Conservation (phyloP, 2,888 invertebrate genomes). For the Euclidia mi region DNA sequence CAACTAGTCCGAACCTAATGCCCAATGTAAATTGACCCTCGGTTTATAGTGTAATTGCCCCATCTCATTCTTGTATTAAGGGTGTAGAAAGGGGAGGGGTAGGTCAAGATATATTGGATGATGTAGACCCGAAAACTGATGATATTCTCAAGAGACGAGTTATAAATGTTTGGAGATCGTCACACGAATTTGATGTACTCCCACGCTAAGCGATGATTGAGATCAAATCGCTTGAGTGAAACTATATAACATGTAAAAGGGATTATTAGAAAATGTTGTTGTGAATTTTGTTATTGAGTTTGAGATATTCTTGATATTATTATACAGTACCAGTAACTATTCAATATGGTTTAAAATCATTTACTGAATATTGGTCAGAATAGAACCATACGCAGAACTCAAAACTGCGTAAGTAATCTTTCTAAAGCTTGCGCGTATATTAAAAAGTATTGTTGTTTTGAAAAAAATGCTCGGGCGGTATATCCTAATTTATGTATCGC, state of each 20-base stretch:
- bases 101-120: constrained; percentile 55
- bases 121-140: constrained; percentile 58
- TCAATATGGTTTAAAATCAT: too few species aligned
- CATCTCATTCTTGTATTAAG: neutral
- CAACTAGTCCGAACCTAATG: constrained; percentile 35
- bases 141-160: constrained; percentile 75
- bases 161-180: constrained; percentile 76
- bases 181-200: constrained; percentile 73
- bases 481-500: too few species aligned
- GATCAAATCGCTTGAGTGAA: constrained; percentile 32
- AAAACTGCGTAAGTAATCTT: too few species aligned
- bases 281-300: too few species aligned
- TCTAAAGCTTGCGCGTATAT: too few species aligned
- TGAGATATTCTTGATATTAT: too few species aligned
- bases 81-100: constrained; percentile 24
- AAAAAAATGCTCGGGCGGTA: too few species aligned
- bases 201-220: constrained; percentile 65
- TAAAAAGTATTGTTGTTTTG: too few species aligned
- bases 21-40: constrained; percentile 51
- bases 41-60: neutral
- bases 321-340: too few species aligned
- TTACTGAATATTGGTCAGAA: too few species aligned
- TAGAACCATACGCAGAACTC: too few species aligned
- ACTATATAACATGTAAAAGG: constrained; percentile 18
- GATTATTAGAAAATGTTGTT: constrained; percentile 16